Base-by-base conservation (phyloP, 1,140 invertebrate genomes). In the Calephelis nemesis region DNA sequence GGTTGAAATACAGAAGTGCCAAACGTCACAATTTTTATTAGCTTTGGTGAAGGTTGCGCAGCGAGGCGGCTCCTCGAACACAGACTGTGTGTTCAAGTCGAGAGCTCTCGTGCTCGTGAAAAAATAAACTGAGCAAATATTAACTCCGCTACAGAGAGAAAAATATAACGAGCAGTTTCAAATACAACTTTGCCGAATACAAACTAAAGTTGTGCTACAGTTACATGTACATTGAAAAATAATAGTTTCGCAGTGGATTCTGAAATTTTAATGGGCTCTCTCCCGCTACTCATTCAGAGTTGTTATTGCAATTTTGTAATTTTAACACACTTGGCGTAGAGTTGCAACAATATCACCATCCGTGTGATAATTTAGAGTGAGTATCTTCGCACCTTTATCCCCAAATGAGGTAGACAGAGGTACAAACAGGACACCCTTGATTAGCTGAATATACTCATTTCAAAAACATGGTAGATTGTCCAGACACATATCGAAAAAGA, bases 91-190 rank as follows among this genome's bases (percentile, higher is more conserved):
- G 75, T 79, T 82, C 81, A 77, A 78, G 71, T 79, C 64, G 67
- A 84, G 79, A 65, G 76, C 81, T 69, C 84, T 85, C 76, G 67
- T 77, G 77, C 77, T 77, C 68, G 71, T 68, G 76, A 80, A 81
- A 82, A 85, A 83, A 83, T 83, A 83, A 87, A 85, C 79, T 82
- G 80, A 79, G 73, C 78, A 83, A 85, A 85, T 78, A 85, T 74
- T 75, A 75, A 67, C 76, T 73, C 69, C 70, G 74, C 71, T 77
- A 62, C 72, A 65, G 72, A 69, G 70, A 54, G 72, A 75, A 82
- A 80, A 84, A 80, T 83, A 80, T 79, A 80, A 79, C 52, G 52
- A 54, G 52, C 52, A 80, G 71, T 76, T 80, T 74, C 75, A 75
- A 79, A 81, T 73, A 81, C 70, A 74, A 78, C 68, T 81, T 70